These are phyloP conservation scores for Gallinago jamesoni DNA, from an alignment of 2,113 vertebrate genomes.

Conservation along the genomic window DNA sequence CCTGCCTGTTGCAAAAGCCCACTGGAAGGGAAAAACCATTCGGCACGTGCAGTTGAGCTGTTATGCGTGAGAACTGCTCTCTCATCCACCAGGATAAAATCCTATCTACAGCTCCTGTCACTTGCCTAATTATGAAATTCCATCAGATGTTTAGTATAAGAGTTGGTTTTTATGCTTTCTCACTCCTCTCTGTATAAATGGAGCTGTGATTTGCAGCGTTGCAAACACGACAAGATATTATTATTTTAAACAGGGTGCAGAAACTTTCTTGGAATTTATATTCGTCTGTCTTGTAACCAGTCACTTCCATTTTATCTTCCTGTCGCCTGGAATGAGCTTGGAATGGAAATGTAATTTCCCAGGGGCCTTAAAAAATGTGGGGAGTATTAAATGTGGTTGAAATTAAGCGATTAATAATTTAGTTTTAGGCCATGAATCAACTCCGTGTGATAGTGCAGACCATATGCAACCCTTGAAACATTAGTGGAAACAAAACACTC, in stretches of 20 bases:
- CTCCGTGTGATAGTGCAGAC: constrained; percentile 72
- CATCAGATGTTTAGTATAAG: not conserved
- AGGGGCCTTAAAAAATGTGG: constrained; percentile 81
- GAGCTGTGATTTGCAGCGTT: constrained; percentile 34
- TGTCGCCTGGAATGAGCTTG: constrained; percentile 75
- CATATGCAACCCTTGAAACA: constrained; percentile 65
- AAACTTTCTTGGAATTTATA: constrained; percentile 73
- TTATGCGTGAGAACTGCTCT: not conserved
- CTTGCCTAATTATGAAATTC: constrained; percentile 9
- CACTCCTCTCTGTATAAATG: constrained; percentile 16
- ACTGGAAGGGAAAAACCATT: not conserved
- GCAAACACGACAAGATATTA: constrained; percentile 62
- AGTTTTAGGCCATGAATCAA: constrained; percentile 88
- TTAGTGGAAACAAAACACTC: constrained; percentile 65
- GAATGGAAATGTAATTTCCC: constrained; percentile 84
- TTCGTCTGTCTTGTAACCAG: constrained; percentile 71
- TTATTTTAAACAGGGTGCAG: constrained; percentile 67
- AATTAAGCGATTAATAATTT: constrained; percentile 98
- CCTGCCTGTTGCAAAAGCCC: not conserved
- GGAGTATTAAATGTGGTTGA: constrained; percentile 81
- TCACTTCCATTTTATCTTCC: constrained; percentile 78
- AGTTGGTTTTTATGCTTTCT: not conserved
- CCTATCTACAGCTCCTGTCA: not conserved
- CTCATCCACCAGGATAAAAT: not conserved
- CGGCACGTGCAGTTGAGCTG: not conserved